Conservation (phyloP, 2,888 invertebrate genomes). For the Sarcophaga caerulescens region DNA sequence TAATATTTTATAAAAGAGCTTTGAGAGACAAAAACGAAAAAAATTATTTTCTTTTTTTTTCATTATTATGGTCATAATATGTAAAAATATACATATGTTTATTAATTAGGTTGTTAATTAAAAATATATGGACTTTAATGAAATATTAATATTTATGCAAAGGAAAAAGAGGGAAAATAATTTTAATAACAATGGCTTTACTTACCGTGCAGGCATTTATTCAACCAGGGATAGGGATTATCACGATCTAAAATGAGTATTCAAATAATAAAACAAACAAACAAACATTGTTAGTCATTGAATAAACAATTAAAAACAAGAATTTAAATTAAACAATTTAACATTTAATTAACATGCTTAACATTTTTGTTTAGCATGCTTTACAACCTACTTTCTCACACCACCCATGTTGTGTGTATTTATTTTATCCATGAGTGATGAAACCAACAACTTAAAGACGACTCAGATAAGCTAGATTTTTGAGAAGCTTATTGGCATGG, state of each 20-base stretch:
- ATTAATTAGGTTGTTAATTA: constrained; percentile 55
- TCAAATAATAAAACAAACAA: constrained; percentile 6
- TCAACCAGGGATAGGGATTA: constrained; percentile 78
- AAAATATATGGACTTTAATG: constrained; percentile 39
- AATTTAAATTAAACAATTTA: too few relatives aligned
- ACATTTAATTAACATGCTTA: too few relatives aligned
- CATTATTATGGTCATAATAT: background rate
- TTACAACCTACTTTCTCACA: too few relatives aligned
- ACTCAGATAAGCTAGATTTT: too few relatives aligned
- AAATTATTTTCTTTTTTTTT: background rate
- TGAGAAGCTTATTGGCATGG: too few relatives aligned
- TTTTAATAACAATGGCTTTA: constrained; percentile 24
- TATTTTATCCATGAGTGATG: too few relatives aligned
- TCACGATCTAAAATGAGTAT: constrained; percentile 71
- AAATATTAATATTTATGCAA: constrained; percentile 26
- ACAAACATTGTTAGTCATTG: background rate
- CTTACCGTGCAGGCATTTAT: constrained; percentile 74
- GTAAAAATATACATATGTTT: constrained; percentile 2
- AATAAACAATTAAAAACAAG: too few relatives aligned
- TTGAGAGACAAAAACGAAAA: background rate
- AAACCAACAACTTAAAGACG: too few relatives aligned
- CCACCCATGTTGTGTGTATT: too few relatives aligned
- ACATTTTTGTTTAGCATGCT: too few relatives aligned
- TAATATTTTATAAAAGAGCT: constrained; percentile 19
- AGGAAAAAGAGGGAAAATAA: background rate